phyloP scores from a whole-genome alignment of 1,140 invertebrate genomes.

The Bombus polaris region DNA sequence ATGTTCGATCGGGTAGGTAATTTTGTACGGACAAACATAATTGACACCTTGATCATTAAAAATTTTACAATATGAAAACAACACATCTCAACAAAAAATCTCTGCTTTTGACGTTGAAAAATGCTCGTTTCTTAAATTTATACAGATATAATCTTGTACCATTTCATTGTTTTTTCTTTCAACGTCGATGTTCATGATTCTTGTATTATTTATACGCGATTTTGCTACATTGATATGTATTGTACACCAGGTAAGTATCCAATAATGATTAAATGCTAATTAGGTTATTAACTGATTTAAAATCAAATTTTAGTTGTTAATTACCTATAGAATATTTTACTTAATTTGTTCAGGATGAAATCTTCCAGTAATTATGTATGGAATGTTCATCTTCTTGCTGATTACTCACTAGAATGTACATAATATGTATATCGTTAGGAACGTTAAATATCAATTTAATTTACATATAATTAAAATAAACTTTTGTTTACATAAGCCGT shows the following conservation, averaged over 20 bases:
- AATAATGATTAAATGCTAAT: background rate
- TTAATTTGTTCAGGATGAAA: background rate
- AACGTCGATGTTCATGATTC: background rate
- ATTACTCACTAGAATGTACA: background rate
- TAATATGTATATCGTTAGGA: background rate
- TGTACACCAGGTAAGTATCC: background rate
- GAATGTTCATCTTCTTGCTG: background rate
- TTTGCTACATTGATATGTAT: background rate
- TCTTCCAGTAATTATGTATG: background rate
- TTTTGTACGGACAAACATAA: background rate
- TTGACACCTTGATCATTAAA: background rate
- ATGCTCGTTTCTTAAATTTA: background rate
- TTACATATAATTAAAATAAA: background rate
- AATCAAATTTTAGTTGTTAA: background rate
- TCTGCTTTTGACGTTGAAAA: background rate
- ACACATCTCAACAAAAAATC: no score
- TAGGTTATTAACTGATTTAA: background rate
- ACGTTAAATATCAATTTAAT: background rate
- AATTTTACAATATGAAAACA: background rate
- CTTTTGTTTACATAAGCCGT: background rate
- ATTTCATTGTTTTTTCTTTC: background rate
- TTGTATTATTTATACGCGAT: background rate
- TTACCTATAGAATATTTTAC: background rate
- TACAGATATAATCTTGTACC: background rate
- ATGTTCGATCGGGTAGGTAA: background rate